Base-by-base conservation (phyloP, 2,888 invertebrate genomes). In the Antheraea yamamai region DNA sequence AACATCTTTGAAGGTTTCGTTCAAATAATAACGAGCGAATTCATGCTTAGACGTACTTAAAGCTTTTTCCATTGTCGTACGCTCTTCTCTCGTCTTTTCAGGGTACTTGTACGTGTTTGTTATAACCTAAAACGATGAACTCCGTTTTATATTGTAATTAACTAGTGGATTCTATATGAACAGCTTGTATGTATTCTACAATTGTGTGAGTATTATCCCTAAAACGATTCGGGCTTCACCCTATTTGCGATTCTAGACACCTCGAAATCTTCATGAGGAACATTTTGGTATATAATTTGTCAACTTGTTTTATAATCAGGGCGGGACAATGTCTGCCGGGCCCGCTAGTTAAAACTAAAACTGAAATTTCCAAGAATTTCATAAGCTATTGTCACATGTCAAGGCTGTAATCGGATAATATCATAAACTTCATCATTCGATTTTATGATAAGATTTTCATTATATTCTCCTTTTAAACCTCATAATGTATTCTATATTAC, bases 1-100 rank as follows among this genome's bases (percentile, higher is more conserved):
- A 39, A 99, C 96, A 79, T 98, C 98, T 88, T 98, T 98, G 88
- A 98, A 98, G 76, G 96, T 97, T 83, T 98, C 98, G 86, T 98
- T 98, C 14, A 98, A 95, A 85, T 98, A 98, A 87, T 98, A 98
- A 58, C 98, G 95, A 52, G 97, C 97, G 87, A 98, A 98, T n/a
- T 97, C 95, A 79, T 96, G 97, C 79, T 97, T 96, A 6, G 97
- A 97, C 88, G 97, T 97, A 68, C 96, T 96, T 1, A 98, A 92
- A 10, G 98, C 99, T 89, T 97, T 97, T 75, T 98, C 92, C 97
- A 98, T 98, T 0, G 97, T 97, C 75, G 96, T 96, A 68, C 99
- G 95, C 89, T 99, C 98, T 84, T 98, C 97, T 18, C 95, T 92
- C 14, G 97, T 96, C 77, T 96, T 96, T 90, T 98, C 98, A 0